Percentiles rank a stretch among this genome's conserved stretches.
phyloP scores from a whole-genome alignment of 2,797 vertebrate genomes.

The Hafferia zeledoni region DNA sequence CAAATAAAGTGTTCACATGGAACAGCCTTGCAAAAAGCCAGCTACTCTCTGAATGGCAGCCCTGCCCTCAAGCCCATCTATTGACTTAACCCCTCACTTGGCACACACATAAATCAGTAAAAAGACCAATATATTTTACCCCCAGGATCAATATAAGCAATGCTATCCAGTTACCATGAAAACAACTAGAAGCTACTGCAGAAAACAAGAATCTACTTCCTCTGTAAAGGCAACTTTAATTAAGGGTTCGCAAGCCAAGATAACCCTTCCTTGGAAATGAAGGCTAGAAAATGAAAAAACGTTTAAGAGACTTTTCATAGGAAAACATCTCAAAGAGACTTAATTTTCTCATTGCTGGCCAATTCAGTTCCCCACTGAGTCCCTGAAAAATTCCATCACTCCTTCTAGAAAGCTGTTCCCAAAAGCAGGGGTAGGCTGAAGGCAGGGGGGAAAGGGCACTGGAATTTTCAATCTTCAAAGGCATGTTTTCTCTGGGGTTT shows the following conservation, averaged over 20 bases:
- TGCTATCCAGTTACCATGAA: background rate
- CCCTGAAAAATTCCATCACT: background rate
- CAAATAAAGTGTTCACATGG: background rate
- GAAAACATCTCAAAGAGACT: background rate
- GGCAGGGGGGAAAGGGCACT: background rate
- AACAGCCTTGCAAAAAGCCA: background rate
- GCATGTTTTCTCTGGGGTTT: background rate
- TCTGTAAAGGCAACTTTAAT: background rate
- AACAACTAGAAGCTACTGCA: background rate
- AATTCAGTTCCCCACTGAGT: background rate
- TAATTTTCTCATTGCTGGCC: background rate
- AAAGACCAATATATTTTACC: background rate
- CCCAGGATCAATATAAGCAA: background rate
- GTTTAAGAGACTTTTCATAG: background rate
- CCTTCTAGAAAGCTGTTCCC: background rate
- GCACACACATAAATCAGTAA: background rate
- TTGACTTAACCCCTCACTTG: background rate
- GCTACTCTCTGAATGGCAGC: background rate
- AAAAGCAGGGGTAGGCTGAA: background rate
- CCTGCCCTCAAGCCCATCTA: fast-evolving
- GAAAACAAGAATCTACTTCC: background rate
- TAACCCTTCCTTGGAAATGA: background rate
- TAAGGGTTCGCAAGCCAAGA: background rate
- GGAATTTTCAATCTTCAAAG: background rate
- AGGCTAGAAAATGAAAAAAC: background rate